Evolutionary conservation across 2,113 vertebrate species (phyloP).

Genomic region (Euleptes europaea): DNA sequence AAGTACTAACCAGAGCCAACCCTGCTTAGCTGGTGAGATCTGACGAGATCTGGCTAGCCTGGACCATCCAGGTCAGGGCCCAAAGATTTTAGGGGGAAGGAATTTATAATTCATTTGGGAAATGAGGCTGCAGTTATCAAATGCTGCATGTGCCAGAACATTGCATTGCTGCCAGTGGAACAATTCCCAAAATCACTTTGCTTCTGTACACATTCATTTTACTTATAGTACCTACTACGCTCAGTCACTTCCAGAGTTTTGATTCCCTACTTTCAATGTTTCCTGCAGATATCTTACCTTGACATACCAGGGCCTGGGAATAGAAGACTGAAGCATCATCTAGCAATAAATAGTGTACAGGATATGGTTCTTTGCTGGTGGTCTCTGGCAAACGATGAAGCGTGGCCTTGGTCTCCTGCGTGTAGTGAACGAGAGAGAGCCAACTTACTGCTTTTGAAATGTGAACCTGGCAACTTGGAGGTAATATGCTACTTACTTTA

Average conservation of each 20-base stretch:
- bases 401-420: conserved; percentile 87
- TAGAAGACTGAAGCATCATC: conserved; percentile 73
- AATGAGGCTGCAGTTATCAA: not conserved
- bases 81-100: not conserved
- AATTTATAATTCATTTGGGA: not conserved
- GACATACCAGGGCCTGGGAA: conserved; percentile 77
- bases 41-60: no score
- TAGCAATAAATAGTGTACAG: conserved; percentile 82
- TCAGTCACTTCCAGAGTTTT: conserved; percentile 44
- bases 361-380: conserved; percentile 92
- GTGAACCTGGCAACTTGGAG: conserved; percentile 82
- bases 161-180: not conserved
- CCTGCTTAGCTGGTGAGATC: no score
- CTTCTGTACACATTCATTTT: conserved; percentile 5
- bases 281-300: conserved; percentile 80
- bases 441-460: conserved; percentile 87
- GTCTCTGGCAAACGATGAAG: conserved; percentile 77
- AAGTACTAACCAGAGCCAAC: no score
- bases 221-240: not conserved
- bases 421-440: conserved; percentile 80
- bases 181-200: not conserved
- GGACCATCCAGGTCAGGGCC: no score
- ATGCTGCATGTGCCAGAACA: no score
- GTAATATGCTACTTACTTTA: conserved; percentile 75
- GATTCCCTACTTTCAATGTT: conserved; percentile 51